These are phyloP conservation scores for Eurypyga helias DNA, from an alignment of 2,113 vertebrate species.

Conservation along the genomic window DNA sequence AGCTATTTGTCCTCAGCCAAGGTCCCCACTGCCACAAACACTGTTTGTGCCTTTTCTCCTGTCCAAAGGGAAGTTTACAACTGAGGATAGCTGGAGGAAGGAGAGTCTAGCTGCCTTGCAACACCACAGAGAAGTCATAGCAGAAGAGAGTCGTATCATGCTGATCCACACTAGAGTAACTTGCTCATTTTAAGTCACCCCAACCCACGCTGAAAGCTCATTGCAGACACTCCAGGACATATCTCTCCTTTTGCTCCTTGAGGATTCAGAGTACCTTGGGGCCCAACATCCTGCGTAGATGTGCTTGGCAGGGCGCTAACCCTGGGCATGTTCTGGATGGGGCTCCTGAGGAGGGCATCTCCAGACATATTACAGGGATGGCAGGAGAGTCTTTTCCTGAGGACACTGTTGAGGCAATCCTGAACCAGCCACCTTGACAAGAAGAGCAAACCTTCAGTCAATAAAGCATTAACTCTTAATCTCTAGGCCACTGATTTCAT, in stretches of 20 bases:
- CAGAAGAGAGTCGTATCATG: not conserved
- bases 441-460: not conserved
- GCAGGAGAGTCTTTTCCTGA: not conserved
- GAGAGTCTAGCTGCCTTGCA: not conserved
- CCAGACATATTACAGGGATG: fast-evolving
- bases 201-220: fast-evolving
- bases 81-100: not conserved
- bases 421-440: not conserved
- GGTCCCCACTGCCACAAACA: not conserved
- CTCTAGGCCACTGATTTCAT: not conserved
- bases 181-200: not conserved
- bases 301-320: fast-evolving
- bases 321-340: not conserved
- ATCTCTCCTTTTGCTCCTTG: not conserved
- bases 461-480: not conserved
- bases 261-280: not conserved
- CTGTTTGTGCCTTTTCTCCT: not conserved
- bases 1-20: not conserved
- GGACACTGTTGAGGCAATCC: not conserved
- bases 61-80: not conserved
- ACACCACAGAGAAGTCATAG: not conserved
- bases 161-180: not conserved
- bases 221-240: not conserved
- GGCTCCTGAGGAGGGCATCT: not conserved
- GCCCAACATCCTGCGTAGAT: not conserved